Conservation (phyloP, 1,140 invertebrate species). For the Sipha flava region DNA sequence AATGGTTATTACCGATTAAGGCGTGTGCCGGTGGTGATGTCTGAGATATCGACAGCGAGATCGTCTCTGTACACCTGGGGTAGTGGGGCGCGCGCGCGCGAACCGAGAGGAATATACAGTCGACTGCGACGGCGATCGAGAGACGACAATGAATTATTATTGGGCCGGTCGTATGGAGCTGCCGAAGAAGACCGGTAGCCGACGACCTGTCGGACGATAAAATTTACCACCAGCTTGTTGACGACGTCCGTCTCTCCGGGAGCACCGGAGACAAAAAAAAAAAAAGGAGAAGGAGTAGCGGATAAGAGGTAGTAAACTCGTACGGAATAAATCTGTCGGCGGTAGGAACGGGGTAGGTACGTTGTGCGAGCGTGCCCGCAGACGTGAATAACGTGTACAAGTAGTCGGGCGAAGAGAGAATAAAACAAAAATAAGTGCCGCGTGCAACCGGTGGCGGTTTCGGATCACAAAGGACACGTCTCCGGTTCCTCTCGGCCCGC, state of each 20-base stretch:
- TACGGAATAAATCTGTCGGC: conserved; percentile 22
- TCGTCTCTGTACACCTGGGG: too few species aligned
- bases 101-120: too few species aligned
- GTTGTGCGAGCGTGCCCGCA: not conserved
- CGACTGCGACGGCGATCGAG: not conserved
- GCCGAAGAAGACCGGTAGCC: conserved; percentile 5
- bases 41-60: too few species aligned
- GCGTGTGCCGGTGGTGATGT: too few species aligned
- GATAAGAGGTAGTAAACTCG: not conserved
- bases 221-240: conserved; percentile 9
- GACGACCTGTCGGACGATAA: conserved; percentile 7
- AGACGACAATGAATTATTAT: conserved; percentile 22
- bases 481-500: not conserved
- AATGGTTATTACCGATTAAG: too few species aligned
- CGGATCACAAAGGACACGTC: conserved; percentile 22
- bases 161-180: not conserved
- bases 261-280: not conserved
- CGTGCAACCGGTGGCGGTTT: conserved; percentile 25
- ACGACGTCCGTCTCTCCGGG: not conserved
- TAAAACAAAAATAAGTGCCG: not conserved
- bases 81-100: too few species aligned
- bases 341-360: not conserved
- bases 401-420: not conserved
- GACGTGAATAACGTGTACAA: not conserved
- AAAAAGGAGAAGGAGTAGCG: not conserved